A percentile compares a stretch with the other conserved stretches of the same genome.
Evolutionary conservation across 2,113 vertebrate species (phyloP).

Genomic region (Axis porcinus): DNA sequence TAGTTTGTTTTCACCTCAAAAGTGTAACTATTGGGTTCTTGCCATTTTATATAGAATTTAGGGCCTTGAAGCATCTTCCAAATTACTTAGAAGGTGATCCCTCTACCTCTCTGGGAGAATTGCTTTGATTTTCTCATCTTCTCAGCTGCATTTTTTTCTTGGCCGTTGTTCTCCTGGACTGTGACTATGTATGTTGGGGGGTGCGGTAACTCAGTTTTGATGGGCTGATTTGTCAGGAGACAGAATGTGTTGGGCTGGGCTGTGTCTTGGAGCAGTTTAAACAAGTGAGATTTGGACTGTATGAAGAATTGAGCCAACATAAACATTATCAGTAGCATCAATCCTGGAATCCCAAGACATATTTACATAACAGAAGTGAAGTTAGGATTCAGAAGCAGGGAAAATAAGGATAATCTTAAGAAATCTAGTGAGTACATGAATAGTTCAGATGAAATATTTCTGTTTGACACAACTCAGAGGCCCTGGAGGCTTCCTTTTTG

Average conservation of each 20-base stretch:
- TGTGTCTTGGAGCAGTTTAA: not conserved
- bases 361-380: not conserved
- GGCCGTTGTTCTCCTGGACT: not conserved
- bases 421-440: not conserved
- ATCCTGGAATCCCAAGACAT: not conserved
- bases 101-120: not conserved
- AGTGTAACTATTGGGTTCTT: not conserved
- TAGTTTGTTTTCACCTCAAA: not conserved
- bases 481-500: not conserved
- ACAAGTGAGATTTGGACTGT: not conserved
- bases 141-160: not conserved
- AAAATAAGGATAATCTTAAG: not conserved
- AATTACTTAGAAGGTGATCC: not conserved
- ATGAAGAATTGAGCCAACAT: not conserved
- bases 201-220: not conserved
- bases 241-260: not conserved
- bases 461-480: not conserved
- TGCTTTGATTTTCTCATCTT: not conserved
- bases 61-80: not conserved
- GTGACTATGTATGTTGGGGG: not conserved
- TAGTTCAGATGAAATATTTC: not conserved
- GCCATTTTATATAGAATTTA: not conserved
- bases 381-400: not conserved
- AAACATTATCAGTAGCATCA: not conserved
- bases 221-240: not conserved